These are phyloP conservation scores for Etheostoma nigrum DNA, from an alignment of 2,797 vertebrate species.

Conservation along the genomic window DNA sequence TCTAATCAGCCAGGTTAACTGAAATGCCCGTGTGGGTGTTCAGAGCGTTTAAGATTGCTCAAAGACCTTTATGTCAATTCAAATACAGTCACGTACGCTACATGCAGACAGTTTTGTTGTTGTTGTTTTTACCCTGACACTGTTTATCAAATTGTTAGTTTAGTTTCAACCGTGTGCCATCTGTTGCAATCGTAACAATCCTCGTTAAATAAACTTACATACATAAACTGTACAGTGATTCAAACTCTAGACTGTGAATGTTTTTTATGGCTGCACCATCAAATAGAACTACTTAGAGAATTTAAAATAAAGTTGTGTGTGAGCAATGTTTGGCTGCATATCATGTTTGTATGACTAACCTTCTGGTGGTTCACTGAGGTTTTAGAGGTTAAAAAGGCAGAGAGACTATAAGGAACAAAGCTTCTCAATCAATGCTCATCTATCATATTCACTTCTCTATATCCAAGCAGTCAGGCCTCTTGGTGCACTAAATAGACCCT, in stretches of 20 bases:
- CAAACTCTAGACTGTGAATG: not conserved
- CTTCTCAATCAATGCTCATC: constrained; percentile 12
- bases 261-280: not conserved
- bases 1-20: no score
- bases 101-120: not conserved
- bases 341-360: not conserved
- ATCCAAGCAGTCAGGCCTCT: not conserved
- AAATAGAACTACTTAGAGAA: not conserved
- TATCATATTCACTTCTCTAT: constrained; percentile 11
- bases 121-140: not conserved
- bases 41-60: no score
- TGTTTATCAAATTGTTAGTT: not conserved
- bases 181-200: no score
- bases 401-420: not conserved
- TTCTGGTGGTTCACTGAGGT: not conserved
- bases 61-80: not conserved
- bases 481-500: not conserved
- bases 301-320: not conserved
- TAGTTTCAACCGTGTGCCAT: no score
- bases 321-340: not conserved
- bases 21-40: no score
- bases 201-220: constrained; percentile 2
- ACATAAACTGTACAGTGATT: not conserved
- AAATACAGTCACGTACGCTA: not conserved
- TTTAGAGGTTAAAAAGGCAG: not conserved